These are phyloP conservation scores for Ariopsis seemanni DNA, from an alignment of 2,113 vertebrate species.

Conservation along the genomic window DNA sequence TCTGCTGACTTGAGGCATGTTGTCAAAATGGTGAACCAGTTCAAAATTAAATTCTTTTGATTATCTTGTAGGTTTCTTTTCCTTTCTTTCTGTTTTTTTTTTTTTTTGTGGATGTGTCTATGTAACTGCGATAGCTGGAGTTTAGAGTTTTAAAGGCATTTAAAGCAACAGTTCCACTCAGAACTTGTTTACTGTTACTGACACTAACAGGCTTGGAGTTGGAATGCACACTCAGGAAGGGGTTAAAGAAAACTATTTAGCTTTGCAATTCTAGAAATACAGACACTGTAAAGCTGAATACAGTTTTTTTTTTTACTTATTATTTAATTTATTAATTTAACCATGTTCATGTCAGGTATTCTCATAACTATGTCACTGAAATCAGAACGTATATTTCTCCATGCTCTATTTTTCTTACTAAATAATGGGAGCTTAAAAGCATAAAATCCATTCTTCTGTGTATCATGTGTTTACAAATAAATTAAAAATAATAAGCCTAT, in stretches of 20 bases:
- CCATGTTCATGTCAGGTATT: background rate
- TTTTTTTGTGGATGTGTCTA: no score
- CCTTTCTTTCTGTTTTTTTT: no score
- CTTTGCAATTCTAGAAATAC: background rate
- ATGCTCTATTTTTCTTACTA: background rate
- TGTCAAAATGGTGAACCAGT: no score
- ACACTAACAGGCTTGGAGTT: background rate
- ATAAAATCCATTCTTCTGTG: background rate
- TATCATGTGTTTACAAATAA: background rate
- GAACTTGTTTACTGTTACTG: background rate
- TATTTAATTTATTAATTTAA: background rate
- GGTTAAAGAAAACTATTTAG: background rate
- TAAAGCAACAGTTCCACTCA: background rate
- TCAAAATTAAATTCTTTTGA: no score
- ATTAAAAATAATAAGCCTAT: background rate
- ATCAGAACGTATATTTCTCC: background rate
- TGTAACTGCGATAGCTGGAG: background rate
- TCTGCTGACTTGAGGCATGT: no score
- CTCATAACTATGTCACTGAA: background rate
- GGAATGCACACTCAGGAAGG: background rate
- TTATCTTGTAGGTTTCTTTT: no score
- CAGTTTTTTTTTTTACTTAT: background rate
- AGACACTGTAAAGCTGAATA: background rate
- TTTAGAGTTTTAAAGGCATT: constrained; percentile 1
- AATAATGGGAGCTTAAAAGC: background rate